A percentile compares a stretch with the other conserved stretches of the same genome.
Evolutionary conservation across 2,113 vertebrate genomes (phyloP).

Genomic region (Coptodon rendalli): DNA sequence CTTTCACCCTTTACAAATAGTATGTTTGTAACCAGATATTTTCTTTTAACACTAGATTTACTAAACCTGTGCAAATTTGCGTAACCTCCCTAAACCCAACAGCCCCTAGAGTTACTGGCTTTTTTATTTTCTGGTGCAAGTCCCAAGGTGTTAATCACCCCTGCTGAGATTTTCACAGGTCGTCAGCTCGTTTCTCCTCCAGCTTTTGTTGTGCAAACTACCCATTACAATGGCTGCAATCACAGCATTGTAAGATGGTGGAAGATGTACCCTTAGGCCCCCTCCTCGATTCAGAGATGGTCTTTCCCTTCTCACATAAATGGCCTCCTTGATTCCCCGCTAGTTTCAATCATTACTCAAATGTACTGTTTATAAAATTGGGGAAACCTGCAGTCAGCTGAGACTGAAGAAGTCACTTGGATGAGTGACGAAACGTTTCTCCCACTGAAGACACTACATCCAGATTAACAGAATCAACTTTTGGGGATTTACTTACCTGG

Average conservation of each 20-base stretch:
- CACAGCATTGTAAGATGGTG: background rate
- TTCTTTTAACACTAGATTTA: too few relatives aligned
- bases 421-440: background rate
- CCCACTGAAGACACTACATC: background rate
- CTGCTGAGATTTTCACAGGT: too few relatives aligned
- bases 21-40: background rate
- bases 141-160: too few relatives aligned
- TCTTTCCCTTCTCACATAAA: background rate
- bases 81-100: too few relatives aligned
- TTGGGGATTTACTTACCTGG: background rate
- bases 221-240: background rate
- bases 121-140: too few relatives aligned
- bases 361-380: fast-evolving
- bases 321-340: background rate
- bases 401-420: fast-evolving
- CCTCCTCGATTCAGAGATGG: background rate
- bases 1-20: background rate
- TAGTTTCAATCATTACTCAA: background rate
- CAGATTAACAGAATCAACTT: fast-evolving
- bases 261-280: fast-evolving
- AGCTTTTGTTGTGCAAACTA: too few relatives aligned
- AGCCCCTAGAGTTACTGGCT: too few relatives aligned
- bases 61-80: too few relatives aligned
- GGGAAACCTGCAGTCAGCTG: background rate
- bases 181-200: too few relatives aligned